Base-by-base conservation (phyloP, 35 echinoderm and acorn worm species). In the Strongylocentrotus purpuratus region DNA sequence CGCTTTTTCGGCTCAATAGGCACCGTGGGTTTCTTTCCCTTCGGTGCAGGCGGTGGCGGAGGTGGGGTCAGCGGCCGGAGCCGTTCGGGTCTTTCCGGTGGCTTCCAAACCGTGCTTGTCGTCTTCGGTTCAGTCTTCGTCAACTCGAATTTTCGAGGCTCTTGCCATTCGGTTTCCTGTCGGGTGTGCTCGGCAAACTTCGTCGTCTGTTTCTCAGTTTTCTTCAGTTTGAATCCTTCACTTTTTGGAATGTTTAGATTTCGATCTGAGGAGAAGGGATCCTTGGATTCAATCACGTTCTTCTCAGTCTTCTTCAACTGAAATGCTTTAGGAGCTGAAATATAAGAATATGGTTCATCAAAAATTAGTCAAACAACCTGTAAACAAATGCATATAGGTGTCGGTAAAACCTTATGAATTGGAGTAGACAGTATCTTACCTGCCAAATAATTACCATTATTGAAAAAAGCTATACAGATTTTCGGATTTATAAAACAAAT, bases 241-340 rank as follows among this genome's bases (percentile, higher is more conserved):
- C 88, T 95, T 86, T 97, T 96, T 35, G 97, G 97, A 91, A 98
- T 58, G 94, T 98, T 93, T 32, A 95, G 55, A 31, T 86, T 92
- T 22, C 97, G 60, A 45, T 98, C 96, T 52, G 45, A 88, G 18
- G 61, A 94, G 94, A 98, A 98, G 5, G 97, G 97, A 86, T 98
- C 97, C 18, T 93, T 92, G 8, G 95, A 46, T 41, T 92, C 96
- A 4, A 96, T 98, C 2, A 46, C 85, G 31, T 96, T 94, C 20
- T 20, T 45, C 52, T 98, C 96, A 7, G 60, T 33, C 32, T 94
- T 88, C 94, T 97, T 98, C 14, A 86, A 87, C 92, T 98, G 93
- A 58, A 98, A 98, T 18, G 97, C 87, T 86, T 97, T 97, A 18
- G 97, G 96, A 6, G 96, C 97, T 98, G 31, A 88, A 33, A 61